Evolutionary conservation across 1,140 invertebrate species (phyloP).

Genomic region (Oryctes rhinoceros): DNA sequence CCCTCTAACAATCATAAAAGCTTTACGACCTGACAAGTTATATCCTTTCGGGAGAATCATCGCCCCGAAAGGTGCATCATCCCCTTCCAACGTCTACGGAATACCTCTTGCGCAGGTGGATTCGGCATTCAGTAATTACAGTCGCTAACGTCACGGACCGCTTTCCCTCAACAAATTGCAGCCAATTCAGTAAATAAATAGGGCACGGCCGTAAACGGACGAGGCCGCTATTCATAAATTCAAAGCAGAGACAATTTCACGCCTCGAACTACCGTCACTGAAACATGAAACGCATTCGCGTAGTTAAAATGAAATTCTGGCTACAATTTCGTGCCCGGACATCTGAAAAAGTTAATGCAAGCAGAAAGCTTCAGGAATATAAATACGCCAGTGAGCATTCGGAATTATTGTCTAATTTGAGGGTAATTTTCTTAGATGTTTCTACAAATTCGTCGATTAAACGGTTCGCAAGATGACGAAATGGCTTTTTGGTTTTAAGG

Average conservation of each 20-base stretch:
- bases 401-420: no score
- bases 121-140: constrained; percentile 5
- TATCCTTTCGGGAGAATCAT: no score
- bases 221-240: constrained; percentile 10
- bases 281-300: constrained; percentile 9
- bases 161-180: constrained; percentile 10
- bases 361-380: not conserved
- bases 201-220: not conserved
- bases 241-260: constrained; percentile 17
- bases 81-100: not conserved
- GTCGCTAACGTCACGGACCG: not conserved
- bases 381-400: not conserved
- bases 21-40: no score
- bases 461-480: not conserved
- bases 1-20: no score
- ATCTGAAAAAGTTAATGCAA: not conserved
- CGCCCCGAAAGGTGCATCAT: no score
- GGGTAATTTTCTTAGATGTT: not conserved
- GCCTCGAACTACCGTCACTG: not conserved
- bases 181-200: not conserved
- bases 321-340: constrained; percentile 7
- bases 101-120: not conserved
- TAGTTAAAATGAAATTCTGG: constrained; percentile 10
- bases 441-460: not conserved
- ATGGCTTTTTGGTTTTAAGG: no score